These are phyloP conservation scores for Papilio dardanus DNA, from an alignment of 1,140 invertebrate genomes.

Conservation along the genomic window DNA sequence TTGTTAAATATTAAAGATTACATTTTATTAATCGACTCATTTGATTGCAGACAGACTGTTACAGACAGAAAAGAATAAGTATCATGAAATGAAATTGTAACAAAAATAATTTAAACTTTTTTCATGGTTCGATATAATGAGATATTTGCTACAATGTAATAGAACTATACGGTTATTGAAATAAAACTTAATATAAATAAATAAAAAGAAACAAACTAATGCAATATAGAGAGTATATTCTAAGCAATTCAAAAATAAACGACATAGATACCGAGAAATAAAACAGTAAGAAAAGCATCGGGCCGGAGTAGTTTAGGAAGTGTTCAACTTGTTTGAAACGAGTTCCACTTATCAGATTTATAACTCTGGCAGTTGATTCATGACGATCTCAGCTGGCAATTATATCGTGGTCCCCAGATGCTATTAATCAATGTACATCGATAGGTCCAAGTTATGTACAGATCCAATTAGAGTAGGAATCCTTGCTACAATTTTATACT, in stretches of 20 bases:
- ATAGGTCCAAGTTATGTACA: constrained; percentile 73
- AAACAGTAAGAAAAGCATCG: constrained; percentile 42
- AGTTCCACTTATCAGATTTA: constrained; percentile 78
- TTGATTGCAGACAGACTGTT: constrained; percentile 28
- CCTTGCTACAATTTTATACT: constrained; percentile 71
- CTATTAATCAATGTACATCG: constrained; percentile 80
- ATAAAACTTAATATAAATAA: neutral
- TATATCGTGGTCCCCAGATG: constrained; percentile 70
- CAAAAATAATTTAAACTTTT: no score
- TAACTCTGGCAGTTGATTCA: constrained; percentile 76
- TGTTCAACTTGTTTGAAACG: constrained; percentile 60
- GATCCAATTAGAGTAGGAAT: constrained; percentile 75
- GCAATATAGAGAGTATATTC: neutral
- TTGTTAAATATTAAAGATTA: constrained; percentile 22
- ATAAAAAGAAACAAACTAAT: neutral
- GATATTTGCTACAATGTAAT: no score
- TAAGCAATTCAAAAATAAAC: constrained; percentile 19
- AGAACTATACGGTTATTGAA: neutral
- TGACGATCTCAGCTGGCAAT: constrained; percentile 72
- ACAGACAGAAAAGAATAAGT: no score
- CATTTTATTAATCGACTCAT: constrained; percentile 1
- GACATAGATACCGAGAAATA: constrained; percentile 41
- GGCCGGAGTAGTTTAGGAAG: constrained; percentile 49
- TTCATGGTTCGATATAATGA: no score
- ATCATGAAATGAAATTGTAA: neutral